A percentile compares a stretch with the other conserved stretches of the same genome.
phyloP scores from a whole-genome alignment of 2,797 vertebrate species.

The Amblyraja radiata region DNA sequence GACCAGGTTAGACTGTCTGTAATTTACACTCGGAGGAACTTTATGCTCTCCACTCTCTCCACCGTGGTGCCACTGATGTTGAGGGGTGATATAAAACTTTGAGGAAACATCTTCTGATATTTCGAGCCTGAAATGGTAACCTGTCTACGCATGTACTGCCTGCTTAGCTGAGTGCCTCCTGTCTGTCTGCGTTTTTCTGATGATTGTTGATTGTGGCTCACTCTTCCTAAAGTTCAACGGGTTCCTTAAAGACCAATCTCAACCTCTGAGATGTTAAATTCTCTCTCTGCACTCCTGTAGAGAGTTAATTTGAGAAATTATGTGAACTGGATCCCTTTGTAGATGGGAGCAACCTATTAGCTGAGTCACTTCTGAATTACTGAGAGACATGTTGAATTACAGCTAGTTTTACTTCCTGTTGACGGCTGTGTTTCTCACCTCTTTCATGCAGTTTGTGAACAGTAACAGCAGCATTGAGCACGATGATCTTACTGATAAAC shows the following conservation, averaged over 20 bases:
- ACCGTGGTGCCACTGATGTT: too few species aligned
- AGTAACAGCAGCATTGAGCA: conserved; percentile 11
- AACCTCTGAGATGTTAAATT: neutral
- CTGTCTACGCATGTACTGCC: neutral
- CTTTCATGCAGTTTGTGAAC: neutral
- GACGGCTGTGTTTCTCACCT: neutral
- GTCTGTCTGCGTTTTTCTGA: neutral
- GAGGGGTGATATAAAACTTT: too few species aligned
- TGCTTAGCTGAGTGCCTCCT: neutral
- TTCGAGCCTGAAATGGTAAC: neutral
- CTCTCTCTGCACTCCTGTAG: neutral
- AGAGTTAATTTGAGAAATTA: neutral
- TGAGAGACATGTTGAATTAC: conserved; percentile 1
- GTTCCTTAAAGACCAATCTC: neutral
- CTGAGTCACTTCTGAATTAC: neutral
- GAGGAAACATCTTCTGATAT: too few species aligned
- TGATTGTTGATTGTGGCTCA: neutral
- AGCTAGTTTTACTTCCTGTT: conserved; percentile 21
- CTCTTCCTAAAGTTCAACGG: neutral
- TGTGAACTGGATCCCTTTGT: neutral
- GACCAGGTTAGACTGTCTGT: too few species aligned
- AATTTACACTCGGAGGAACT: too few species aligned
- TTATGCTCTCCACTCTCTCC: too few species aligned
- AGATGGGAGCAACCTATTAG: neutral
- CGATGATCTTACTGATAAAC: neutral